Conservation (phyloP, 2,888 invertebrate species). For the Melolontha melolontha region DNA sequence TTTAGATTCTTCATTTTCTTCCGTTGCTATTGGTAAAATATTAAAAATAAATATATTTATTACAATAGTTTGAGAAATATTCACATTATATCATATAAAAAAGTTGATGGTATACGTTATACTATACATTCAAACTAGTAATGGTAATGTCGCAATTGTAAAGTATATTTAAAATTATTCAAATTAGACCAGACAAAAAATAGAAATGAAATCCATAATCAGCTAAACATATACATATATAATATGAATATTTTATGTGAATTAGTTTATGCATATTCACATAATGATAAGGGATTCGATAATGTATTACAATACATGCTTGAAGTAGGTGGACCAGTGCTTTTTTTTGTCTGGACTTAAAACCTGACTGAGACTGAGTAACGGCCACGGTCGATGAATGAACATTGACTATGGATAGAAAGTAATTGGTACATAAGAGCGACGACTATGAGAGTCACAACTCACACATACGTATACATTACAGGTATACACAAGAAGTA, state of each 20-base stretch:
- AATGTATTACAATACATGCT: constrained; percentile 3
- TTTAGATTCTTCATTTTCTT: too few relatives aligned
- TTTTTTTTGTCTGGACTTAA: constrained; percentile 13
- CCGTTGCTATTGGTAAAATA: too few relatives aligned
- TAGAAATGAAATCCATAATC: constrained; percentile 3
- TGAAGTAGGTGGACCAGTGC: constrained; percentile 23
- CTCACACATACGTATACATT: not conserved
- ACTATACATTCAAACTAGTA: too few relatives aligned
- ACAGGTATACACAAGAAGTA: constrained; percentile 15
- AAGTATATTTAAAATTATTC: constrained; percentile 15
- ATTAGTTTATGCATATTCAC: constrained; percentile 21
- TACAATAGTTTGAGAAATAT: too few relatives aligned
- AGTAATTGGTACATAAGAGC: constrained; percentile 32
- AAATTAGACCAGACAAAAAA: constrained; percentile 11
- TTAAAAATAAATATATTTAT: too few relatives aligned
- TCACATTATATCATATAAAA: too few relatives aligned
- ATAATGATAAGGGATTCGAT: constrained; percentile 25
- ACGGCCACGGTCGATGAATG: constrained; percentile 31
- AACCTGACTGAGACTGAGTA: constrained; percentile 10
- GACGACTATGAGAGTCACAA: not conserved
- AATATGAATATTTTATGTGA: constrained; percentile 14
- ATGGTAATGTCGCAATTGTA: constrained; percentile 8
- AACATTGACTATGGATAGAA: constrained; percentile 24
- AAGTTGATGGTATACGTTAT: too few relatives aligned
- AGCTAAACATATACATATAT: not conserved